These are phyloP conservation scores for Argyra leucocephala DNA, from an alignment of 2,888 invertebrate genomes.

Conservation along the genomic window DNA sequence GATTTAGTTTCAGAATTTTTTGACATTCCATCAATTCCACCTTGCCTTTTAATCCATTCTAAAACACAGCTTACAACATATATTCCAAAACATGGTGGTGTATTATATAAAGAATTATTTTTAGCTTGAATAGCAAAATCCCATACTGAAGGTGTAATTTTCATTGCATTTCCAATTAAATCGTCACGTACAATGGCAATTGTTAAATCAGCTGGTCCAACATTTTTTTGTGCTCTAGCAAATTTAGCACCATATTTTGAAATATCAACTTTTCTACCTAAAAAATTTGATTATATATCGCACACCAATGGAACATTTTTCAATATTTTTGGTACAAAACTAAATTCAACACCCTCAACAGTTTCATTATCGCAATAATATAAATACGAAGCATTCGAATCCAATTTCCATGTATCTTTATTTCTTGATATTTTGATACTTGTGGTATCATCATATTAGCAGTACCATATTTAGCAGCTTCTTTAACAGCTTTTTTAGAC, in stretches of 20 bases:
- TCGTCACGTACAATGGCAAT: conserved; percentile 88
- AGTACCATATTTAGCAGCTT: conserved; percentile 87
- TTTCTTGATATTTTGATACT: conserved; percentile 57
- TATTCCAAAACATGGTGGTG: conserved; percentile 90
- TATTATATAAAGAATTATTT: conserved; percentile 87
- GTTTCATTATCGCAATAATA: conserved; percentile 98
- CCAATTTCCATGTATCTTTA: conserved; percentile 72
- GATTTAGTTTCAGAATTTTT: conserved; percentile 60
- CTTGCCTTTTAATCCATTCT: conserved; percentile 79
- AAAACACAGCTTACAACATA: conserved; percentile 88
- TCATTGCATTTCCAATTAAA: conserved; percentile 66
- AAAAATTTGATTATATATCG: conserved; percentile 96
- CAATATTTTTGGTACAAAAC: conserved; percentile 66
- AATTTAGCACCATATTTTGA: conserved; percentile 90
- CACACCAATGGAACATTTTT: conserved; percentile 81
- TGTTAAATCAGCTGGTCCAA: conserved; percentile 89
- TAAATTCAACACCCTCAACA: conserved; percentile 87
- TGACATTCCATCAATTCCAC: conserved; percentile 78
- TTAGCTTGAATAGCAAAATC: conserved; percentile 74
- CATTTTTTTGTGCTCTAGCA: conserved; percentile 96
- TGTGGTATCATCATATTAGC: conserved; percentile 78
- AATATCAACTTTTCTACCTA: conserved; percentile 79
- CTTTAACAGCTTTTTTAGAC: conserved; percentile 92
- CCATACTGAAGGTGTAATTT: conserved; percentile 72
- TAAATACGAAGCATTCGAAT: conserved; percentile 85